phyloP scores from a whole-genome alignment of 2,888 invertebrate species.

The Aphidoletes aphidimyza region DNA sequence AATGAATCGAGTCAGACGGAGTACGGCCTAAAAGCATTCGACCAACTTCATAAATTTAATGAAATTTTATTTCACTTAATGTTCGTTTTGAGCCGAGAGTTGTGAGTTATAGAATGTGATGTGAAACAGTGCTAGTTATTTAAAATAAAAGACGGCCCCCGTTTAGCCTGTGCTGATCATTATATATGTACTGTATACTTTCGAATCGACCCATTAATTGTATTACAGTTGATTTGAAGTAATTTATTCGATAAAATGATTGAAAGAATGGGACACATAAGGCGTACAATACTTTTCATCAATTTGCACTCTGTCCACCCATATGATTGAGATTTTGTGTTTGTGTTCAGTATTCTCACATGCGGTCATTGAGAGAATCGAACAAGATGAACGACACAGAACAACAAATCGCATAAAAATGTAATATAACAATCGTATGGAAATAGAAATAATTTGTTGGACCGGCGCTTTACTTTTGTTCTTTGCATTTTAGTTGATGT shows the following conservation, averaged over 20 bases:
- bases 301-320: not conserved
- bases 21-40: not conserved
- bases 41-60: slow-evolving; percentile 50
- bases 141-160: no score
- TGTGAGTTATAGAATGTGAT: not conserved
- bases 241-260: slow-evolving; percentile 49
- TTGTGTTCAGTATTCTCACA: no score
- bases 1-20: not conserved
- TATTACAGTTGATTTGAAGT: slow-evolving; percentile 51
- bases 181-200: no score
- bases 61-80: slow-evolving; percentile 14
- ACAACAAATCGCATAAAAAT: not conserved
- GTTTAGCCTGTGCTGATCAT: no score
- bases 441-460: slow-evolving; percentile 9
- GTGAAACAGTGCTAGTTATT: no score
- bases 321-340: not conserved
- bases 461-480: not conserved
- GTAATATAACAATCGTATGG: not conserved
- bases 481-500: not conserved
- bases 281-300: not conserved
- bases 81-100: not conserved
- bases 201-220: slow-evolving; percentile 43
- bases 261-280: not conserved
- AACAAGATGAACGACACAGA: not conserved
- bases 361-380: not conserved